phyloP scores from a whole-genome alignment of 2,113 vertebrate genomes.

The Percopsis transmontana region DNA sequence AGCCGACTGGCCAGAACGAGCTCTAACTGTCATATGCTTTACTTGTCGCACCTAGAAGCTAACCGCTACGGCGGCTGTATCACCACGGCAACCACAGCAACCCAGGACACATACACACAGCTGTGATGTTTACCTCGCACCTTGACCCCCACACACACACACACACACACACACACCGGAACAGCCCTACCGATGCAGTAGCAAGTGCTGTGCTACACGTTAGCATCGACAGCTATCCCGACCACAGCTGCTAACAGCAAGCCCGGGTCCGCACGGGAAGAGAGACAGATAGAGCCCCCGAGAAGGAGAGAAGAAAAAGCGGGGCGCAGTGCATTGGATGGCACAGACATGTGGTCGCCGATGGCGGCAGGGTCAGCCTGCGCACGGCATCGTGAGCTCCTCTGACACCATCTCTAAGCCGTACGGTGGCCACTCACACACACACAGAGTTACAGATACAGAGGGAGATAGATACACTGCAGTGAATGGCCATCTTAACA shows the following conservation, averaged over 20 bases:
- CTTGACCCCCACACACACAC: slow-evolving; percentile 11
- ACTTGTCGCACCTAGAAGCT: too few species aligned
- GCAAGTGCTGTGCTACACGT: too few species aligned
- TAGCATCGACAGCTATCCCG: not conserved
- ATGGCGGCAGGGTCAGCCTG: not conserved
- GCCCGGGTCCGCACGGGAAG: not conserved
- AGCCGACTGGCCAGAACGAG: too few species aligned
- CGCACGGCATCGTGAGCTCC: slow-evolving; percentile 22
- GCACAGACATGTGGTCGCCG: slow-evolving; percentile 1
- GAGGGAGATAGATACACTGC: not conserved
- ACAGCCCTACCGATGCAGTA: not conserved
- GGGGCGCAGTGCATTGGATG: not conserved
- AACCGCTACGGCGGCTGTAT: slow-evolving; percentile 24
- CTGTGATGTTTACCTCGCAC: not conserved
- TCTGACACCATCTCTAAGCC: slow-evolving; percentile 13
- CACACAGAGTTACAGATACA: slow-evolving; percentile 7
- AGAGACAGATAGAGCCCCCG: slow-evolving; percentile 7
- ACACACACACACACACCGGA: slow-evolving; percentile 41
- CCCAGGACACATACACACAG: not conserved
- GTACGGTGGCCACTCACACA: not conserved
- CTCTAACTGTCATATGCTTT: too few species aligned
- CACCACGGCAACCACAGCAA: slow-evolving; percentile 6
- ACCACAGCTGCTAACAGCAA: not conserved
- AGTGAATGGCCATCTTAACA: slow-evolving; percentile 16
- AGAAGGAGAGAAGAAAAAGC: slow-evolving; percentile 24